phyloP scores from a whole-genome alignment of 1,140 invertebrate species.

The Drosophila leontia region DNA sequence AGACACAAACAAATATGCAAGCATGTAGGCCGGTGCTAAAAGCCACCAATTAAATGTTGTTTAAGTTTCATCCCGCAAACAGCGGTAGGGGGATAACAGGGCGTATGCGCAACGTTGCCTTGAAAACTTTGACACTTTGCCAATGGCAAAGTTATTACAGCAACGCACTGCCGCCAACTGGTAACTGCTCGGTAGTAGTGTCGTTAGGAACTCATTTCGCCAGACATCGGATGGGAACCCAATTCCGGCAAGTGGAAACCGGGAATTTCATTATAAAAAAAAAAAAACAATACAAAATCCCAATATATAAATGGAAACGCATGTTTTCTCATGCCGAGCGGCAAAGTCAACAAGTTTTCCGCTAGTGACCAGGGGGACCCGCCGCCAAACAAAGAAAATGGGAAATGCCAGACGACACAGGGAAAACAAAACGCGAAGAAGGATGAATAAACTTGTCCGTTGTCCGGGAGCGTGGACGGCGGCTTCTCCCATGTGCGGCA shows the following conservation, averaged over 20 bases:
- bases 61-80: constrained; percentile 54
- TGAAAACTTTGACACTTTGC: constrained; percentile 67
- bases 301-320: constrained; percentile 44
- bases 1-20: constrained; percentile 39
- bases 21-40: constrained; percentile 33
- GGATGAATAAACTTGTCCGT: constrained; percentile 39
- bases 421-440: constrained; percentile 14
- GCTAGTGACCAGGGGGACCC: constrained; percentile 17
- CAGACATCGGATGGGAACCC: background rate
- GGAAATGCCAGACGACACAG: constrained; percentile 18
- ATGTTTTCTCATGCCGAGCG: constrained; percentile 16
- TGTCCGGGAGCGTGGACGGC: constrained; percentile 14
- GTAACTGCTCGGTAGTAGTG: constrained; percentile 6
- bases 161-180: constrained; percentile 1
- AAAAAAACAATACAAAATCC: constrained; percentile 36
- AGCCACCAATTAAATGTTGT: constrained; percentile 69
- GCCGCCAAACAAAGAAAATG: constrained; percentile 19
- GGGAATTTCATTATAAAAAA: constrained; percentile 34
- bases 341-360: constrained; percentile 22
- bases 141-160: constrained; percentile 50
- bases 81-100: constrained; percentile 12
- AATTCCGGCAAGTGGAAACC: constrained; percentile 24
- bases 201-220: constrained; percentile 4
- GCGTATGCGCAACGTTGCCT: constrained; percentile 47
- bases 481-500: constrained; percentile 59